Percentiles rank a stretch among this genome's conserved stretches.
Evolutionary conservation across 2,113 vertebrate genomes (phyloP).

Genomic region (Solea solea): DNA sequence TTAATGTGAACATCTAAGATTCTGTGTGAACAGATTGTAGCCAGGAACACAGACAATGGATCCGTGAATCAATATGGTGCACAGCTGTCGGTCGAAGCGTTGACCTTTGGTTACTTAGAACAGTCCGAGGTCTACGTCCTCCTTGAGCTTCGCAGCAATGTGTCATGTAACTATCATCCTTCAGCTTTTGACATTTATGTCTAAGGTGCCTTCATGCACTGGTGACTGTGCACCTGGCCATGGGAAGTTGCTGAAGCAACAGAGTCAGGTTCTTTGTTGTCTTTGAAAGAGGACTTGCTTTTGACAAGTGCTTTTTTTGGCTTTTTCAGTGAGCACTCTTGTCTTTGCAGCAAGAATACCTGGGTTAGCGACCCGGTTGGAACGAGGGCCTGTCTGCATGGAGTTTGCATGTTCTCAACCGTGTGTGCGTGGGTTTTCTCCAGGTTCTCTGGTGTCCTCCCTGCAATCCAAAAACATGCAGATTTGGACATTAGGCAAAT

Average conservation of each 20-base stretch:
- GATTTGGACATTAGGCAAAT: too few relatives aligned
- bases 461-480: too few relatives aligned
- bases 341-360: too few relatives aligned
- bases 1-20: slow-evolving; percentile 28
- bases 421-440: too few relatives aligned
- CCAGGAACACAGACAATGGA: slow-evolving; percentile 26
- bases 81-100: slow-evolving; percentile 44
- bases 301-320: too few relatives aligned
- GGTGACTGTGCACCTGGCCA: not conserved
- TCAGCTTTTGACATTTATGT: slow-evolving; percentile 54
- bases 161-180: slow-evolving; percentile 32
- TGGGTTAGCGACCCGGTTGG: too few relatives aligned
- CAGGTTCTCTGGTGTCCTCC: too few relatives aligned
- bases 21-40: slow-evolving; percentile 21
- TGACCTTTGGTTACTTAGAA: slow-evolving; percentile 67
- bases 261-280: too few relatives aligned
- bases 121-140: slow-evolving; percentile 40
- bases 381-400: too few relatives aligned
- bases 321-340: too few relatives aligned
- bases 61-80: slow-evolving; percentile 49
- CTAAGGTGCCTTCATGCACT: slow-evolving; percentile 12
- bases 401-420: too few relatives aligned
- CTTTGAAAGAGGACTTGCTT: too few relatives aligned
- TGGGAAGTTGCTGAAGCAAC: not conserved
- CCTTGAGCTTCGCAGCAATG: slow-evolving; percentile 19